Base-by-base conservation (phyloP, 2,888 invertebrate genomes). In the Gisinianus flammeolus region DNA sequence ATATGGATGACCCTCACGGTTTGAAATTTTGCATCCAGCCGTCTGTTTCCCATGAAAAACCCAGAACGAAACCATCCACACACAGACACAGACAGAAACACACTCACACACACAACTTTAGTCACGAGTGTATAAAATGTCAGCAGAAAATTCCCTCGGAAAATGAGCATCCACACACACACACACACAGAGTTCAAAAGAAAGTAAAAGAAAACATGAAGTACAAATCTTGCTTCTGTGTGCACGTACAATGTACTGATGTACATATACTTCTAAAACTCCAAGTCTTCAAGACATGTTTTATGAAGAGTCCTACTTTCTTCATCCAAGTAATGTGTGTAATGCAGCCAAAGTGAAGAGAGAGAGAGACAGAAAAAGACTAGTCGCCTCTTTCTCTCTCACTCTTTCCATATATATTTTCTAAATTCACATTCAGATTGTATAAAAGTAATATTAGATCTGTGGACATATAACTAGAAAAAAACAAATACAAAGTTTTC, bases 1-100 rank as follows among this genome's bases (percentile, higher is more conserved):
- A 54, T 54, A 70, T 54, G 54, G 30, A 54, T 24, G 22, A 19
- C 22, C 54, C 54, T 6, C 16, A 24, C 54, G 26, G 12, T 54
- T 31, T 67, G 6, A n/a, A 54, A 70, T 35, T 70, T 70, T 70
- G 22, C 70, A 70, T 54, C 26, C 70, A 70, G 70, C 70, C 70
- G 70, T 52, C 28, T 54, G 54, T 70, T 70, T 70, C 70, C 70
- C 70, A 70, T 70, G 70, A 70, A 70, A 54, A 70, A 54, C 1
- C 4, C 10, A 70, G 30, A 70, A 54, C 1, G n/a, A 35, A 70
- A 54, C 54, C 54, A 70, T 52, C 22, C 52, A 52, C 24, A n/a
- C 12, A 70, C 22, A 5, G 22, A 12, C 3, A 12, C 54, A 44
- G 44, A 44, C 8, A 44, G 44, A 44, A 6, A 16, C 6, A 44